Evolutionary conservation across 1,140 invertebrate species (phyloP), one percentile per base, ranked within the genome.

Genomic region (Drosophila rufa): DNA sequence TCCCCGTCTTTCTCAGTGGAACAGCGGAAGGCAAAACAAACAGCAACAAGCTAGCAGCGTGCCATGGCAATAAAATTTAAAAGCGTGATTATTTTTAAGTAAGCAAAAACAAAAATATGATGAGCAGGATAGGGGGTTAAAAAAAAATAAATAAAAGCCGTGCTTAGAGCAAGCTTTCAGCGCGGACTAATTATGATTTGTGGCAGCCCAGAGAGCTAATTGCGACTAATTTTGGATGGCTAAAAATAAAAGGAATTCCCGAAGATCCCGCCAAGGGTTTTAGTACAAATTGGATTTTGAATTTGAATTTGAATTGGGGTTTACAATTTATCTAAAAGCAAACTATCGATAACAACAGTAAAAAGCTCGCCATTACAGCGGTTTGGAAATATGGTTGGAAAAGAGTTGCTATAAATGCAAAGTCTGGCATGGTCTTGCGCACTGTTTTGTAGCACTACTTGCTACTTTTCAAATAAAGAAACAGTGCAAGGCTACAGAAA

Each of bases 51-150:
- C 82, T 64, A 60, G 45, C 43, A 42, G 51, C 64, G 79, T 56
- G 66, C 67, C 59, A 51, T 40, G 68, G 82, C 61, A 85, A 85
- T 85, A 82, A 85, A 85, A 85, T 86, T 82, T 85, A 79, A 87
- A 70, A 80, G 84, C 67, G 71, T 83, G 67, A 89, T 89, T 85
- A 85, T 79, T 85, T 85, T 58, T 56, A 74, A 77, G 64, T 38
- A 68, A 70, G 38, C 47, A 48, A 71, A 61, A 33, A 8, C 51
- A 9, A 17, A 71, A 51, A 66, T 43, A 38, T 17, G 17, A 57
- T 27, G 38, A 8, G 5, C 8, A 7, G 27, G 9, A 4, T 17
- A 3, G 3, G 19, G 40, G 27, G 27, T 15, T 45, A 40, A 30
- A 45, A 22, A 25, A 40, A 38, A 22, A 22, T 4, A 22, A 51